These are phyloP conservation scores for Puma concolor DNA, from an alignment of 2,113 vertebrate genomes.

Conservation along the genomic window DNA sequence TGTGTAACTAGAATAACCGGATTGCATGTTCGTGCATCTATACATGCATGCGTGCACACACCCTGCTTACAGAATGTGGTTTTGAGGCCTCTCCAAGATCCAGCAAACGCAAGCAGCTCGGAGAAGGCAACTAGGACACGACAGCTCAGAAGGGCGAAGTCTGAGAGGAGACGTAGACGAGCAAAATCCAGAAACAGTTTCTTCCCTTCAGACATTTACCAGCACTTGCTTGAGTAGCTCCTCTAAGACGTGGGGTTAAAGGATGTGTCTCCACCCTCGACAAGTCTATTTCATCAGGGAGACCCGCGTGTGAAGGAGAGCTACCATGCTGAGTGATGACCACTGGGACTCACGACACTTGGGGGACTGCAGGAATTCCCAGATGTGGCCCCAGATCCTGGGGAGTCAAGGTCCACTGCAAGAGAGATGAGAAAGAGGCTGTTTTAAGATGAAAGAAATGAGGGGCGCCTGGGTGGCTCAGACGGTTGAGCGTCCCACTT, in stretches of 20 bases:
- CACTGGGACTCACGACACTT: not conserved
- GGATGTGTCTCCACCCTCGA: not conserved
- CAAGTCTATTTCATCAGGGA: not conserved
- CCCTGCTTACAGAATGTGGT: slow-evolving; percentile 17
- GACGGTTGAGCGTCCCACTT: too few species aligned
- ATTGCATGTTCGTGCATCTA: not conserved
- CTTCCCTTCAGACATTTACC: not conserved
- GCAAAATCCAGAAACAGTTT: not conserved
- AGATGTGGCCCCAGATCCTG: not conserved
- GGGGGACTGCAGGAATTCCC: not conserved
- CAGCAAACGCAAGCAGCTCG: not conserved
- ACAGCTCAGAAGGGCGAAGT: not conserved
- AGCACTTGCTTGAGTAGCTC: not conserved
- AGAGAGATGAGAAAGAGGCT: not conserved
- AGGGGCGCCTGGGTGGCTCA: too few species aligned
- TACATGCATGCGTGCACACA: slow-evolving; percentile 1
- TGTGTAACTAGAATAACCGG: slow-evolving; percentile 75
- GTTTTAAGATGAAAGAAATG: not conserved
- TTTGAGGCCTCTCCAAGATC: not conserved
- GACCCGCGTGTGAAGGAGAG: not conserved
- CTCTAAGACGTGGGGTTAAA: not conserved
- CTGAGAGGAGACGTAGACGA: not conserved
- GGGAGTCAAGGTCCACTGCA: not conserved
- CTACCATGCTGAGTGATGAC: accelerated
- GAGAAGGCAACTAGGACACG: not conserved